Base-by-base conservation (phyloP, 1,140 invertebrate species). In the Epicauta chinensis region DNA sequence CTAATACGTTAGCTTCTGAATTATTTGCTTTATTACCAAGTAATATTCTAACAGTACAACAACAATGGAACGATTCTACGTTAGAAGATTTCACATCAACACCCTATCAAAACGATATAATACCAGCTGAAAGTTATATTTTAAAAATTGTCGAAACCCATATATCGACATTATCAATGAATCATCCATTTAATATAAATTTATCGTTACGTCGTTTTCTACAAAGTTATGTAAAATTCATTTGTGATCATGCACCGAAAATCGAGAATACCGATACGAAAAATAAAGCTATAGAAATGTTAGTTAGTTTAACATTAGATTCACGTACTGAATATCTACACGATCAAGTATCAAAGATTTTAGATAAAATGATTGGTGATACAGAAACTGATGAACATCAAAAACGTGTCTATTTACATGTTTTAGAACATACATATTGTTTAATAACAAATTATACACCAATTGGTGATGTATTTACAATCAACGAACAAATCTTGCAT, bases 41-140 rank as follows among this genome's bases (percentile, higher is more conserved):
- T 16, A 70, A 72, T 32, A 71, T 85, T 1, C 72, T 75, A 9
- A 75, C 75, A 35, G 76, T 79, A 2, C 65, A 86, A 2, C 81
- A 85, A 51, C 81, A 81, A 52, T 86, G 83, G 83, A 81, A 79
- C 60, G 72, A 68, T 10, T 75, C 74, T 3, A 60, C 48, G 13
- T 61, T 69, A 15, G 65, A 69, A 36, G 65, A 68, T 38, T 55
- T 63, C 39, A 61, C 59, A 44, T 58, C 50, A 59, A 72, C 79
- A 36, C 80, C 81, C 3, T 87, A 84, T 64, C 77, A 81, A 12
- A 84, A 81, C 58, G 87, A 93, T 64, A 82, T 89, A 4, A 84
- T 92, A 56, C 89, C 89, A 15, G 82, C 84, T 0, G 89, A 93
- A 65, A 89, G 82, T 61, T 89, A 87, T 54, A 79, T 91, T 5